phyloP scores from a whole-genome alignment of 2,113 vertebrate genomes.

The Sporophila hypoxantha region DNA sequence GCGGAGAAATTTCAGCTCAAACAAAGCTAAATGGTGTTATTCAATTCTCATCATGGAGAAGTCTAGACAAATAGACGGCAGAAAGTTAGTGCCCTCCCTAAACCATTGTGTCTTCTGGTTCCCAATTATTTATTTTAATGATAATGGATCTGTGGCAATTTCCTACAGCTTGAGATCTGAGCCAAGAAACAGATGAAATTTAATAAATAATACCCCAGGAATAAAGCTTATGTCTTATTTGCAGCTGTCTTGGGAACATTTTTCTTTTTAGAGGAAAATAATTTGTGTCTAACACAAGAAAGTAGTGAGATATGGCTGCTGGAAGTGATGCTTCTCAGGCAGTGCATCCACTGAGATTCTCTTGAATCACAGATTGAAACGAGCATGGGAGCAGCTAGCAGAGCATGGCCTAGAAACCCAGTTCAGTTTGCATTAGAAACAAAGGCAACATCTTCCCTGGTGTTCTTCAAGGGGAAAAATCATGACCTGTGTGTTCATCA shows the following conservation, averaged over 20 bases:
- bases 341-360: background rate
- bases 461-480: background rate
- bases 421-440: background rate
- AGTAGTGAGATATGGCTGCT: background rate
- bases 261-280: background rate
- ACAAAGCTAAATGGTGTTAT: background rate
- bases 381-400: background rate
- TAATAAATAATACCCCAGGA: slow-evolving; percentile 3
- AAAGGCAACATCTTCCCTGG: background rate
- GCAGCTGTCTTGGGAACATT: background rate
- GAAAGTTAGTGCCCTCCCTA: slow-evolving; percentile 18
- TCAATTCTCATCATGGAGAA: background rate
- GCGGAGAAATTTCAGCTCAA: background rate
- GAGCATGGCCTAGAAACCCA: background rate
- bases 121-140: background rate
- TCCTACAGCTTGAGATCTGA: background rate
- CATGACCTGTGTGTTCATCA: accelerated
- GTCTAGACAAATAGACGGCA: slow-evolving; percentile 14
- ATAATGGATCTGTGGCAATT: slow-evolving; percentile 10
- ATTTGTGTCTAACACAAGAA: background rate
- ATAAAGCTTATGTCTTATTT: background rate
- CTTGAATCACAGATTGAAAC: background rate
- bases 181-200: background rate
- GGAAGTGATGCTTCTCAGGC: background rate
- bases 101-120: slow-evolving; percentile 26